phyloP scores from a whole-genome alignment of 2,113 vertebrate genomes.

The Mola mola region DNA sequence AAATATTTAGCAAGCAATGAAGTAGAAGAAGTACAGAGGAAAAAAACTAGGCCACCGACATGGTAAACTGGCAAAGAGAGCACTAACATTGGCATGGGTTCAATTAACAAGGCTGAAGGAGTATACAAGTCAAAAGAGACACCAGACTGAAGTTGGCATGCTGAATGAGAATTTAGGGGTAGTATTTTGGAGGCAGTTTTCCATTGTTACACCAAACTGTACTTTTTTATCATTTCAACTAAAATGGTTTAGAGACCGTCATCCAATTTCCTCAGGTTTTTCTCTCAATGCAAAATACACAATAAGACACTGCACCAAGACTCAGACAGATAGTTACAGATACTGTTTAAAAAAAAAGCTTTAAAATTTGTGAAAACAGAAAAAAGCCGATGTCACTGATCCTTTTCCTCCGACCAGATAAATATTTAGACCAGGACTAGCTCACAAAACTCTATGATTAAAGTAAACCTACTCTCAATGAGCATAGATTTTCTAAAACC shows the following conservation, averaged over 20 bases:
- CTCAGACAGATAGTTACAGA: too few relatives aligned
- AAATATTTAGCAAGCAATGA: slow-evolving; percentile 3
- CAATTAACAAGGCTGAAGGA: slow-evolving; percentile 28
- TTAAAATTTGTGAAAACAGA: too few relatives aligned
- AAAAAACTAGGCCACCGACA: slow-evolving; percentile 22
- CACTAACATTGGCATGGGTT: slow-evolving; percentile 19
- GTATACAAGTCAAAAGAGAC: background rate
- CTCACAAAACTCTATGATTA: background rate
- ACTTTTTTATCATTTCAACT: too few relatives aligned
- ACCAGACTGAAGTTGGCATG: slow-evolving; percentile 12
- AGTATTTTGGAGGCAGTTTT: background rate
- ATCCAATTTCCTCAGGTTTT: background rate
- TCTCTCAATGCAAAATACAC: too few relatives aligned
- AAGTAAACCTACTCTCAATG: background rate
- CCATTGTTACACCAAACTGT: background rate
- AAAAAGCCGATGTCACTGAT: too few relatives aligned
- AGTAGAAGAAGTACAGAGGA: slow-evolving; percentile 33
- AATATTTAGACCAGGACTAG: background rate
- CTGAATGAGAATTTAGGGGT: background rate
- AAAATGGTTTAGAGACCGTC: too few relatives aligned
- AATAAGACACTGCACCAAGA: background rate
- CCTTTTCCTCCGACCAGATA: too few relatives aligned
- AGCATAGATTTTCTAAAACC: background rate
- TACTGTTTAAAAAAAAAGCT: too few relatives aligned
- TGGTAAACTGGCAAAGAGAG: slow-evolving; percentile 10